These are phyloP conservation scores for Acanthurus tractus DNA, from an alignment of 2,797 vertebrate species.

Conservation along the genomic window DNA sequence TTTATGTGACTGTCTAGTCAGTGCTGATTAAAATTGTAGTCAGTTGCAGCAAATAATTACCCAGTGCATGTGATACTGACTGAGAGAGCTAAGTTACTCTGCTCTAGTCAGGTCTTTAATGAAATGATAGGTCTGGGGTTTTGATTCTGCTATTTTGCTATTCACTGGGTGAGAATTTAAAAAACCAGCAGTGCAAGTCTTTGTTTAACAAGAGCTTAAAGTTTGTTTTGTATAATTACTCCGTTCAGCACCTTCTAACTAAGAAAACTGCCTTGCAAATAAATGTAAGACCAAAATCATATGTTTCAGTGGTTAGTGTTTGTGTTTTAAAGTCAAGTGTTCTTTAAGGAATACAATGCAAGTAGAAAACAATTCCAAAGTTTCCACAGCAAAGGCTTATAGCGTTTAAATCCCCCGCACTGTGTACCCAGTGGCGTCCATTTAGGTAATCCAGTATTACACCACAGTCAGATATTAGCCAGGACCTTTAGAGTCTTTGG, in stretches of 20 bases:
- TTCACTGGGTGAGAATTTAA: conserved; percentile 24
- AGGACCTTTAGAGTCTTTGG: conserved; percentile 43
- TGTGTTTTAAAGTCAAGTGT: conserved; percentile 53
- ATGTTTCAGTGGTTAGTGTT: conserved; percentile 16
- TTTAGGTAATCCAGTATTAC: conserved; percentile 69
- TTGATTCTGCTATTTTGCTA: conserved; percentile 37
- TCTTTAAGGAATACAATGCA: conserved; percentile 41
- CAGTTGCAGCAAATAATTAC: no score
- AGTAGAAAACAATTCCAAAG: conserved; percentile 58
- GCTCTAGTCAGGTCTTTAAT: conserved; percentile 12
- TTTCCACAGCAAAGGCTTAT: conserved; percentile 52
- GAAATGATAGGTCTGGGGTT: conserved; percentile 36
- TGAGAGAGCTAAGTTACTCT: no score
- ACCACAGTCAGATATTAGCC: conserved; percentile 64
- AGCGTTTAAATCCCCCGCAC: conserved; percentile 53
- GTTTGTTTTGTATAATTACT: conserved; percentile 30
- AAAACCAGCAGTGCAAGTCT: conserved; percentile 45
- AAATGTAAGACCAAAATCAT: conserved; percentile 44
- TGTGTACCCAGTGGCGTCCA: conserved; percentile 49
- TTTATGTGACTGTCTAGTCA: no score
- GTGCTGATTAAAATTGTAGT: no score
- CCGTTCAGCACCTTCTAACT: conserved; percentile 15
- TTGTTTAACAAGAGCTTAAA: conserved; percentile 43
- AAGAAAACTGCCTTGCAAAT: conserved; percentile 37
- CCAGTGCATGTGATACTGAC: no score